Evolutionary conservation across 2,797 vertebrate species (phyloP).

Genomic region (Borostomias antarcticus): DNA sequence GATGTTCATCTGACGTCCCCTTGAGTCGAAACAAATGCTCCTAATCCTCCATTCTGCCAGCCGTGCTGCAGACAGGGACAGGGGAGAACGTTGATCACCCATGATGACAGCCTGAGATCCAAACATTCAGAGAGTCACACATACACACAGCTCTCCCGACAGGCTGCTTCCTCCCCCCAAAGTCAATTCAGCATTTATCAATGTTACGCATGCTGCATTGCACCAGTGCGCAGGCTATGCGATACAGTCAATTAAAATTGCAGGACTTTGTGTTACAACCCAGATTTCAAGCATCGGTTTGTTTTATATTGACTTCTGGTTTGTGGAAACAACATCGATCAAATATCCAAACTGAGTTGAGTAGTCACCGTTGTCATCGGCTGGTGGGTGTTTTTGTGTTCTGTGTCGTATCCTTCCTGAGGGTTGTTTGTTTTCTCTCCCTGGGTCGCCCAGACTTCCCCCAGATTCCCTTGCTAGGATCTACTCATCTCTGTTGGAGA

Average conservation of each 20-base stretch:
- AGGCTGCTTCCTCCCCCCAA: background rate
- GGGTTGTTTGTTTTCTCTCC: slow-evolving; percentile 26
- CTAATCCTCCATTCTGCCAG: slow-evolving; percentile 36
- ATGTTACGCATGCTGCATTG: background rate
- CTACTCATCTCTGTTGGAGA: slow-evolving; percentile 73
- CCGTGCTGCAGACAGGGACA: background rate
- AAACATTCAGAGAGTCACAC: background rate
- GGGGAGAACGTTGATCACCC: no score
- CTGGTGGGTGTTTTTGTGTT: background rate
- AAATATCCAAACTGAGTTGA: background rate
- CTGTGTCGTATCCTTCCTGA: background rate
- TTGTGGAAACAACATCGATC: background rate
- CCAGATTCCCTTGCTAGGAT: slow-evolving; percentile 69
- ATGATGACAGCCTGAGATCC: no score
- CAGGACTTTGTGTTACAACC: background rate
- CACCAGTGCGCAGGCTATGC: no score
- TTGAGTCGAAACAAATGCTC: slow-evolving; percentile 28
- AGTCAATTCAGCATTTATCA: background rate
- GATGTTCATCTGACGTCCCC: slow-evolving; percentile 8
- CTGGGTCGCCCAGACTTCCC: slow-evolving; percentile 60
- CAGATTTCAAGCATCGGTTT: background rate
- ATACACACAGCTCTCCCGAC: background rate
- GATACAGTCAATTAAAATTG: no score
- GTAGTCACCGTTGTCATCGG: no score
- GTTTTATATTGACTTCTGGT: background rate